Percentiles rank a stretch among this genome's conserved stretches.
Evolutionary conservation across 2,797 vertebrate species (phyloP).

Genomic region (Borostomias antarcticus): DNA sequence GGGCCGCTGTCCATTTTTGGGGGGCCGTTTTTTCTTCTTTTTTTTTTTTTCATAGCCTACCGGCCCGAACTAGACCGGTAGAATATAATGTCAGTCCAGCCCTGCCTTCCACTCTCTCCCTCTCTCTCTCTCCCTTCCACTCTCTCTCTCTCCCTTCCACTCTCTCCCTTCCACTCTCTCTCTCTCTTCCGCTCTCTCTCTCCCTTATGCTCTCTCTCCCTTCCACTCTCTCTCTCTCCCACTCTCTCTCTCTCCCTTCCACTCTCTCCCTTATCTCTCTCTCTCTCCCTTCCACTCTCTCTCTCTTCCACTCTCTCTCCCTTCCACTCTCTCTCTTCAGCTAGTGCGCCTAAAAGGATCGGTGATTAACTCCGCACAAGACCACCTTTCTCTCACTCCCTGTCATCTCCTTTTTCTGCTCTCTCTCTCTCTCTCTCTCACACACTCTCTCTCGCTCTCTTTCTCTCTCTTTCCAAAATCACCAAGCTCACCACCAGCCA

Average conservation of each 20-base stretch:
- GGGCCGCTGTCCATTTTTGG: no score
- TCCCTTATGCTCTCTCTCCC: background rate
- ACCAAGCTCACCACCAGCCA: background rate
- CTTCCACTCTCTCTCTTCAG: slow-evolving; percentile 24
- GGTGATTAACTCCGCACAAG: slow-evolving; percentile 28
- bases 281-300: slow-evolving; percentile 21
- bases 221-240: background rate
- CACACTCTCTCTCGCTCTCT: no score
- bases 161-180: no score
- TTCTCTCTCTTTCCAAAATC: background rate
- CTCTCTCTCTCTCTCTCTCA: background rate
- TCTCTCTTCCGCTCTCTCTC: background rate
- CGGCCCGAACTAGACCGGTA: no score
- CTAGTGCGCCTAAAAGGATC: slow-evolving; percentile 30
- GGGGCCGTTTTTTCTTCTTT: no score
- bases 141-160: no score
- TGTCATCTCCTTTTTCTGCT: background rate
- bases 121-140: no score
- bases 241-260: background rate
- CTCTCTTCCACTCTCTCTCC: slow-evolving; percentile 28
- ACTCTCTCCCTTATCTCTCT: background rate
- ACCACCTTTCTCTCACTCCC: background rate
- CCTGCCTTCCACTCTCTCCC: no score
- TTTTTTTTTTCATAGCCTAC: no score
- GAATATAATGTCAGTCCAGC: no score